A percentile compares a stretch with the other conserved stretches of the same genome.
These are phyloP conservation scores for Agrotis segetum DNA, from an alignment of 2,888 invertebrate genomes.

Conservation along the genomic window DNA sequence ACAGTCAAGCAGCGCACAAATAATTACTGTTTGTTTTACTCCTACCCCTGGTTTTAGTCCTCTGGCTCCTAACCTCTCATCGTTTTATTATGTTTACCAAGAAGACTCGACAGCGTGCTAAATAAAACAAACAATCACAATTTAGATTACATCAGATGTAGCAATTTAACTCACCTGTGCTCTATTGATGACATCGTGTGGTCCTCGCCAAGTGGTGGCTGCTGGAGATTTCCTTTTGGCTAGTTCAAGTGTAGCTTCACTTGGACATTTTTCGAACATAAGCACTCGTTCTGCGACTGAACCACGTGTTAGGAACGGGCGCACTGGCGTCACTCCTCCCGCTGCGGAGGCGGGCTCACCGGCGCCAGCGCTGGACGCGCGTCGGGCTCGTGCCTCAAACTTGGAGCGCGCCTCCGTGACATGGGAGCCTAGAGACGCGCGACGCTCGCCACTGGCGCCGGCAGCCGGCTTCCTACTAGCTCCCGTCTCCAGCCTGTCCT, in stretches of 20 bases:
- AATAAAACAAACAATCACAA: slow-evolving; percentile 6
- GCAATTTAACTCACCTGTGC: slow-evolving; percentile 83
- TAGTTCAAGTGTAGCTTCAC: slow-evolving; percentile 93
- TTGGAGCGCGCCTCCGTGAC: slow-evolving; percentile 89
- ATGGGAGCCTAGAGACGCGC: slow-evolving; percentile 87
- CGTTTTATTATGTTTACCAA: slow-evolving; percentile 21
- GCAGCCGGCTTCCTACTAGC: slow-evolving; percentile 83
- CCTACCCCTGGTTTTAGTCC: slow-evolving; percentile 24
- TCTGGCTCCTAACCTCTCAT: slow-evolving; percentile 2
- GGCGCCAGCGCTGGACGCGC: slow-evolving; percentile 86
- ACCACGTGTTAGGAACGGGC: slow-evolving; percentile 96
- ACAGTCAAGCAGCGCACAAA: slow-evolving; percentile 59
- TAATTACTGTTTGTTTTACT: slow-evolving; percentile 63
- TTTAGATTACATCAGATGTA: background rate
- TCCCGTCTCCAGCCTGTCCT: slow-evolving; percentile 90
- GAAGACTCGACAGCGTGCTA: slow-evolving; percentile 3
- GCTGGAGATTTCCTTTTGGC: slow-evolving; percentile 92
- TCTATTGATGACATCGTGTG: slow-evolving; percentile 90
- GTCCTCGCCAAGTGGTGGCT: slow-evolving; percentile 90
- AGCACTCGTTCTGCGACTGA: slow-evolving; percentile 97
- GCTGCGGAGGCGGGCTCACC: slow-evolving; percentile 78
- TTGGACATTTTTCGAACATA: slow-evolving; percentile 97
- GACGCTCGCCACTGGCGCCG: slow-evolving; percentile 85
- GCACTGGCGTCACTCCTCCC: slow-evolving; percentile 91
- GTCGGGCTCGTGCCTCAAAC: slow-evolving; percentile 88